Evolutionary conservation across 1,140 invertebrate species (phyloP).

Genomic region (Megalopta genalis): DNA sequence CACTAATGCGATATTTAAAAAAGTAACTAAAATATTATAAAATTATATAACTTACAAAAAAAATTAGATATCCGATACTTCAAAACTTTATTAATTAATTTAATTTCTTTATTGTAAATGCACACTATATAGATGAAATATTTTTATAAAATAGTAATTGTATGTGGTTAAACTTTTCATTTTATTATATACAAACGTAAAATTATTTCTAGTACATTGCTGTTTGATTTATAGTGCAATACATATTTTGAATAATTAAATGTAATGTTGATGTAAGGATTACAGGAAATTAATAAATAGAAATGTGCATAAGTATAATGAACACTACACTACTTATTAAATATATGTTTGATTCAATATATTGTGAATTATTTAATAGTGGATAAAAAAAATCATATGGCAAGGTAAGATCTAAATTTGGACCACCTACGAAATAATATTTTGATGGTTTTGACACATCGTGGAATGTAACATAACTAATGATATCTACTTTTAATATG

Average conservation of each 20-base stretch:
- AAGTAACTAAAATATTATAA: too few species aligned
- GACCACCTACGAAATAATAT: constrained; percentile 81
- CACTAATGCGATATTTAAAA: too few species aligned
- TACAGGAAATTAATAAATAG: constrained; percentile 16
- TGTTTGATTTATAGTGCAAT: not conserved
- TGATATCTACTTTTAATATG: constrained; percentile 65
- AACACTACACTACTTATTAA: not conserved
- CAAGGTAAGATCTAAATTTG: constrained; percentile 83
- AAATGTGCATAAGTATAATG: not conserved
- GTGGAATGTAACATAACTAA: constrained; percentile 82
- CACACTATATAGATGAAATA: not conserved
- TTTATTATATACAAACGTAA: constrained; percentile 10
- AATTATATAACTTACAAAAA: not conserved
- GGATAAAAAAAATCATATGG: constrained; percentile 88
- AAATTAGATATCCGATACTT: not conserved
- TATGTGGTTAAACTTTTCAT: not conserved
- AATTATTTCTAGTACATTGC: not conserved
- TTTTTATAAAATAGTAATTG: not conserved
- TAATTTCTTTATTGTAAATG: constrained; percentile 21
- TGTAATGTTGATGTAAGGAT: not conserved
- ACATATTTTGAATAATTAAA: not conserved
- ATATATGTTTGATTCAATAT: constrained; percentile 7
- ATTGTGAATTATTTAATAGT: constrained; percentile 75
- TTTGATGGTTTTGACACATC: constrained; percentile 81
- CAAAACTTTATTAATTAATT: not conserved